Evolutionary conservation across 2,113 vertebrate species (phyloP), one percentile per base, ranked within the genome.

Genomic region (Elaphurus davidianus): DNA sequence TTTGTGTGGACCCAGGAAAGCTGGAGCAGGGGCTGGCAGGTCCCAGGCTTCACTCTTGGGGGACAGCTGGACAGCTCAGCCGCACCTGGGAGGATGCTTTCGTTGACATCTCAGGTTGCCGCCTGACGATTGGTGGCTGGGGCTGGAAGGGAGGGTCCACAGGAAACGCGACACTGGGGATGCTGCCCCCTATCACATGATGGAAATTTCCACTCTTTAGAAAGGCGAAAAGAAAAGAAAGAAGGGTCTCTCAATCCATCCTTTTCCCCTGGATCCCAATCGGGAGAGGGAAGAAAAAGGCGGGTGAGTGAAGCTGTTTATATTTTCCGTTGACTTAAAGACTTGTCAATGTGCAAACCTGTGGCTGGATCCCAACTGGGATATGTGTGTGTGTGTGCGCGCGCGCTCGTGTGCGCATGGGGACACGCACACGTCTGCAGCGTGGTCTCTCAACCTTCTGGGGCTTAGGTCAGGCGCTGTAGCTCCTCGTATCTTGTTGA

Each of bases 181-280:
- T 97, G 98, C 97, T 94, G 97, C 98, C 98, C 98, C 97, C 98
- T 96, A 97, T 97, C 98, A 98, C 98, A 97, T 95, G 95, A 98
- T 95, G 98, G 98, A 98, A 98, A 98, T 98, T 98, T 98, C 98
- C 98, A 98, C 96, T 96, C 98, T 98, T 94, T 96, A 14, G 97
- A 84, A 96, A 97, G 97, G 74, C 91, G 50, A 71, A 95, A 96
- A 96, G 97, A 92, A 93, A 92, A 95, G 93, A 96, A 96, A 96
- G 97, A 87, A 95, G 97, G 95, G 97, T 98, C 93, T 83, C 82
- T 88, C 47, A 5, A 10, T 52, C 74, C 91, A 84, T 83, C 64
- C 64, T 90, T 93, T 95, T 7, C 30, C 82, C n/a, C 87, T 55
- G 88, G 84, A 93, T 83, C 89, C 76, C 71, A 74, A 14, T 11